Conservation (phyloP, 2,113 vertebrate species). For the Rana temporaria region DNA sequence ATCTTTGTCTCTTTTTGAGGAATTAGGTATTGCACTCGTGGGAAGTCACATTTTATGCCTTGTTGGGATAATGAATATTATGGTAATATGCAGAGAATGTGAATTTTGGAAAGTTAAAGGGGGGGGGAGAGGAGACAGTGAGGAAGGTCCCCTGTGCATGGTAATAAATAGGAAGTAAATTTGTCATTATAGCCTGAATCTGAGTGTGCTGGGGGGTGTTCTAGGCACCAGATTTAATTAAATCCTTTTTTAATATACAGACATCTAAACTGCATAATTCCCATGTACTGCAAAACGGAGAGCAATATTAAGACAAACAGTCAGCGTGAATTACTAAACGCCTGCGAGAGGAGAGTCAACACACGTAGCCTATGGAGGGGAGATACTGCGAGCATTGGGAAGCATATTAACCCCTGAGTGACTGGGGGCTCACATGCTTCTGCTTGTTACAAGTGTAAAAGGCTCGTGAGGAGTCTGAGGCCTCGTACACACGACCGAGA, state of each 20-base stretch:
- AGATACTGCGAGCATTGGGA: neutral
- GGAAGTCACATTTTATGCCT: conserved; percentile 85
- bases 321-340: conserved; percentile 83
- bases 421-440: conserved; percentile 18
- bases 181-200: conserved; percentile 88
- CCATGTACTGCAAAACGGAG: conserved; percentile 78
- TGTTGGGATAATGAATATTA: conserved; percentile 88
- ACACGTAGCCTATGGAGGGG: conserved; percentile 61
- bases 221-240: conserved; percentile 88
- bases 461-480: neutral
- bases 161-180: conserved; percentile 88
- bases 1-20: conserved; percentile 86
- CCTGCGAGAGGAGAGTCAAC: conserved; percentile 80
- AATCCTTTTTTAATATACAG: conserved; percentile 89
- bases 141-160: conserved; percentile 83
- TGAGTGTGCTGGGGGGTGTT: conserved; percentile 70
- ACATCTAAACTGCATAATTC: conserved; percentile 85
- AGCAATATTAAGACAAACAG: conserved; percentile 84
- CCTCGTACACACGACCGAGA: too few relatives aligned
- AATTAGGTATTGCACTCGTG: conserved; percentile 86
- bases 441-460: too few relatives aligned
- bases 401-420: conserved; percentile 34
- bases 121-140: conserved; percentile 77
- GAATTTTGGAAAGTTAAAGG: conserved; percentile 82
- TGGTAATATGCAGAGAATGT: conserved; percentile 87